These are phyloP conservation scores for Aphidius colemani DNA, from an alignment of 2,888 invertebrate genomes.

Conservation along the genomic window DNA sequence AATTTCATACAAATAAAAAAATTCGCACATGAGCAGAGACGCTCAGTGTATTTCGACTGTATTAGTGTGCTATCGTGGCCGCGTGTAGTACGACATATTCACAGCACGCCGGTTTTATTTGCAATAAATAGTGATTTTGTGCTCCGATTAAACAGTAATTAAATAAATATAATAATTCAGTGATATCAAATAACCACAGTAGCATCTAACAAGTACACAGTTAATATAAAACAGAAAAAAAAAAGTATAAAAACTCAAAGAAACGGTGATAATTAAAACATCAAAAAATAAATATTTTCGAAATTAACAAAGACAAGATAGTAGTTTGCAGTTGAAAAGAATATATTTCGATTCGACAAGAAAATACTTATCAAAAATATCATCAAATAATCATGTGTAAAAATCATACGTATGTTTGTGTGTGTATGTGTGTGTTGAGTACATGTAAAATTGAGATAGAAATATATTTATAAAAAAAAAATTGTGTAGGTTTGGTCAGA, in stretches of 20 bases:
- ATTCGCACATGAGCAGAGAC: constrained; percentile 36
- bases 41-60: constrained; percentile 26
- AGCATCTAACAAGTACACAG: too few species aligned
- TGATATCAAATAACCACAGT: too few species aligned
- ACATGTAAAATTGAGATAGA: too few species aligned
- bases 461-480: too few species aligned
- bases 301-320: too few species aligned
- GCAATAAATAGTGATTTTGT: neutral
- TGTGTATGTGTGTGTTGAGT: constrained; percentile 1
- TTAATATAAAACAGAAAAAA: neutral
- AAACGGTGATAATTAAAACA: neutral
- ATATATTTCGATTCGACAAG: neutral
- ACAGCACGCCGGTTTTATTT: constrained; percentile 9
- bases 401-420: constrained; percentile 1
- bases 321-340: too few species aligned
- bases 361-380: neutral
- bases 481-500: constrained; percentile 24
- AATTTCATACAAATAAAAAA: neutral
- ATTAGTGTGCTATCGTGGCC: constrained; percentile 22
- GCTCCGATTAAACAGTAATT: too few species aligned
- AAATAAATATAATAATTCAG: too few species aligned
- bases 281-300: too few species aligned
- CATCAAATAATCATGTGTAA: neutral
- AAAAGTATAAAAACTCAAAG: too few species aligned
- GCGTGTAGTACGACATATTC: constrained; percentile 20